Evolutionary conservation across 1,140 invertebrate species (phyloP).

Genomic region (Laodelphax striatellus): DNA sequence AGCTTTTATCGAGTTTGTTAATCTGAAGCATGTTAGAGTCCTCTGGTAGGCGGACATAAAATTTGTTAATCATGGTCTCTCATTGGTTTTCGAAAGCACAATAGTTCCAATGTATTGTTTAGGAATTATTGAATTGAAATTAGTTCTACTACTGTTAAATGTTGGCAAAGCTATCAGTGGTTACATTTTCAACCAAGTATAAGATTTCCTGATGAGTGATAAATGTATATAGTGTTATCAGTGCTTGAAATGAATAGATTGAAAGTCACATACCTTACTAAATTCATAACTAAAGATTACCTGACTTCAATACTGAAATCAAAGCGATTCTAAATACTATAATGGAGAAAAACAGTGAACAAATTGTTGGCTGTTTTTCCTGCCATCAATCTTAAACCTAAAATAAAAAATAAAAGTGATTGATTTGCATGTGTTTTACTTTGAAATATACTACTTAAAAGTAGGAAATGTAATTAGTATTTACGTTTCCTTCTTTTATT

Average conservation of each 20-base stretch:
- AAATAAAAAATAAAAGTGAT: constrained; percentile 4
- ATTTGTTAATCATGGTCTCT: too few relatives aligned
- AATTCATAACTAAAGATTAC: too few relatives aligned
- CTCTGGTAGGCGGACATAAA: too few relatives aligned
- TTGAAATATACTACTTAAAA: too few relatives aligned
- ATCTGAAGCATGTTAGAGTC: too few relatives aligned
- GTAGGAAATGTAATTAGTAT: too few relatives aligned
- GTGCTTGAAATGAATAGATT: not conserved
- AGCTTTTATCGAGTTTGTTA: too few relatives aligned
- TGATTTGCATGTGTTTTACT: not conserved
- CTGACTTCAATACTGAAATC: too few relatives aligned
- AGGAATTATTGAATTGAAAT: not conserved
- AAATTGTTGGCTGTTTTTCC: not conserved
- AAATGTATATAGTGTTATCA: not conserved
- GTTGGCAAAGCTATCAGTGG: not conserved
- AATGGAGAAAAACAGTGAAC: not conserved
- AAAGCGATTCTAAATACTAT: too few relatives aligned
- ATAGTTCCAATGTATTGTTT: too few relatives aligned
- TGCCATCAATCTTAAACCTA: not conserved
- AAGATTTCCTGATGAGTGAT: not conserved
- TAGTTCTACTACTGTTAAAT: not conserved
- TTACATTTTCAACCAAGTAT: not conserved
- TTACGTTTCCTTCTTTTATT: too few relatives aligned
- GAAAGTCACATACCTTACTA: not conserved
- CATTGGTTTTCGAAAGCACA: too few relatives aligned